Percentiles rank a stretch among this genome's conserved stretches.
Conservation (phyloP, 2,113 vertebrate species). For the Nothobranchius kuhntae region DNA sequence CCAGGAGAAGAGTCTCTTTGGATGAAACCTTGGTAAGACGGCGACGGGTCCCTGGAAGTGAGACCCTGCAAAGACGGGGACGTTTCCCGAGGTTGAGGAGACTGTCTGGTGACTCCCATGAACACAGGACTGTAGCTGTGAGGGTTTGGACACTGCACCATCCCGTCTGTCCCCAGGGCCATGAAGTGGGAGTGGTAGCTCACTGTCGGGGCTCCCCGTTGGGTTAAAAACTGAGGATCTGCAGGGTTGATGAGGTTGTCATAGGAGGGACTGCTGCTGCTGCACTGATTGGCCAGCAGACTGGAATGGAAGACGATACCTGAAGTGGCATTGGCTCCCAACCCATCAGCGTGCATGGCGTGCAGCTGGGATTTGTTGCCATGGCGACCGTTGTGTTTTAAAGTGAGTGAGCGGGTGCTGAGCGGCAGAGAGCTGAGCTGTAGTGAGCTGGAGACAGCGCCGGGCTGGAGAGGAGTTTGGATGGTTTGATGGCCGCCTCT, state of each 20-base stretch:
- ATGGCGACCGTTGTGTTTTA: slow-evolving; percentile 84
- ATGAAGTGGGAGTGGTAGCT: slow-evolving; percentile 85
- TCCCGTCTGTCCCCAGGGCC: slow-evolving; percentile 80
- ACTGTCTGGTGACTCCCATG: slow-evolving; percentile 67
- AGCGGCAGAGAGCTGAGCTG: slow-evolving; percentile 86
- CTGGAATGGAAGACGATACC: slow-evolving; percentile 76
- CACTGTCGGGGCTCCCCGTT: slow-evolving; percentile 74
- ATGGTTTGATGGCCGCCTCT: slow-evolving; percentile 32
- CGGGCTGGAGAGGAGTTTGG: slow-evolving; percentile 40
- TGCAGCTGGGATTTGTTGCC: slow-evolving; percentile 83
- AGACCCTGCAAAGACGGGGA: slow-evolving; percentile 66
- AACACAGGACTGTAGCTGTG: slow-evolving; percentile 88
- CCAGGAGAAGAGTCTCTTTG: slow-evolving; percentile 61
- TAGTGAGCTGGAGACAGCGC: slow-evolving; percentile 80
- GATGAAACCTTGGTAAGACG: slow-evolving; percentile 60
- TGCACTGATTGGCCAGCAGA: slow-evolving; percentile 84
- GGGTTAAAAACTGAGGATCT: slow-evolving; percentile 75
- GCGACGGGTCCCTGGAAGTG: slow-evolving; percentile 58
- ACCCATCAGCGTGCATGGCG: slow-evolving; percentile 75
- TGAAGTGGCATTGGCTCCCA: slow-evolving; percentile 55
- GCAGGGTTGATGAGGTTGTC: slow-evolving; percentile 86
- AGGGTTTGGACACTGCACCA: slow-evolving; percentile 69
- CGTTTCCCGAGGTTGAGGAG: slow-evolving; percentile 77
- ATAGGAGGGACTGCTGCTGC: slow-evolving; percentile 88
- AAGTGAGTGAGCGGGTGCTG: slow-evolving; percentile 88